Conservation (phyloP, 2,113 vertebrate genomes). For the Istiophorus platypterus region DNA sequence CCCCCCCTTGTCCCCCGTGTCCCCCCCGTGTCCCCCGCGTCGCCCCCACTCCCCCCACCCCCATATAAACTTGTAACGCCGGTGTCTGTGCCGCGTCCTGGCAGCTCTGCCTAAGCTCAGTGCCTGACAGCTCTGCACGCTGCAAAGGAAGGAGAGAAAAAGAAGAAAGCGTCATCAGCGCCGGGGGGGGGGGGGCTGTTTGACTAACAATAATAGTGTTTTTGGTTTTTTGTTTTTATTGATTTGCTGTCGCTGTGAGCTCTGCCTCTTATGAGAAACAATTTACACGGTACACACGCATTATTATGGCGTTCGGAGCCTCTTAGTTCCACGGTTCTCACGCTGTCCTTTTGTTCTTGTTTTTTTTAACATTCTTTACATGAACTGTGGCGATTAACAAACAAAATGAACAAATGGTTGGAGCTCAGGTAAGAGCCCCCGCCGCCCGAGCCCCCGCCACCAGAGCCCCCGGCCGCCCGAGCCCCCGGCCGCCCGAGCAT, state of each 20-base stretch:
- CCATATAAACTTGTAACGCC: conserved; percentile 19
- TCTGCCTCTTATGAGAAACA: conserved; percentile 54
- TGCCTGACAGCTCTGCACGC: conserved; percentile 31
- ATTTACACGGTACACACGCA: conserved; percentile 19
- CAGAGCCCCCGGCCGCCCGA: conserved; percentile 46
- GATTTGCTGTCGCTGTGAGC: conserved; percentile 62
- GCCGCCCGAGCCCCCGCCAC: conserved; percentile 49
- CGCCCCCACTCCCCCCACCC: no score
- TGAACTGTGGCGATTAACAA: conserved; percentile 39
- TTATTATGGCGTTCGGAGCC: not conserved
- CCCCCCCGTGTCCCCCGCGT: not conserved
- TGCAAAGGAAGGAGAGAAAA: no score
- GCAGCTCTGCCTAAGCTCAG: conserved; percentile 26
- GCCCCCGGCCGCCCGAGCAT: conserved; percentile 43
- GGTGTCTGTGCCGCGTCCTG: not conserved
- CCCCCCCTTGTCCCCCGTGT: not conserved
- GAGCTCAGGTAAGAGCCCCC: conserved; percentile 62
- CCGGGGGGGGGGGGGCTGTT: conserved; percentile 23
- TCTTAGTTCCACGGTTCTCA: not conserved
- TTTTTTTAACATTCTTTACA: not conserved
- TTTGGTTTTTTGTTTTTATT: no score
- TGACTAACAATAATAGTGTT: conserved; percentile 63
- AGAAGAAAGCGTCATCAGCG: no score
- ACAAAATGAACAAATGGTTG: conserved; percentile 66
- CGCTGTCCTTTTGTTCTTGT: not conserved